These are phyloP conservation scores for Vulpes ferrilata DNA, from an alignment of 2,113 vertebrate species.

Conservation along the genomic window DNA sequence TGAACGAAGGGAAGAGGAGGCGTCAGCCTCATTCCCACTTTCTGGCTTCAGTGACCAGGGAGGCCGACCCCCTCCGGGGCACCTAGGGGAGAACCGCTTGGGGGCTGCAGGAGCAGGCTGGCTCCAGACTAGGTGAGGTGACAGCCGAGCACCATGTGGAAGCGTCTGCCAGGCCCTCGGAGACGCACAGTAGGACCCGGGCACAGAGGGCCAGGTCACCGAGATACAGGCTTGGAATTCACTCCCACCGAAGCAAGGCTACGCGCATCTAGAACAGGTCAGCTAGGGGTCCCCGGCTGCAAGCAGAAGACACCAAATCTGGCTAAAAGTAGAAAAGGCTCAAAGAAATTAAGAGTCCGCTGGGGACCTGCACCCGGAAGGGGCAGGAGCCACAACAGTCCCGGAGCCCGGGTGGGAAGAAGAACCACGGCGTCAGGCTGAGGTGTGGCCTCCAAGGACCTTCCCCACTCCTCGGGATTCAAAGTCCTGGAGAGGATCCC, in stretches of 20 bases:
- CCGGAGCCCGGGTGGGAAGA: background rate
- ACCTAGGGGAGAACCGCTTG: background rate
- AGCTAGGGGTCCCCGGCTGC: background rate
- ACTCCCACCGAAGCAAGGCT: background rate
- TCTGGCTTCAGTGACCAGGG: background rate
- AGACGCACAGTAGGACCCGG: background rate
- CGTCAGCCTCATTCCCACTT: background rate
- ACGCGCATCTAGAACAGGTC: background rate
- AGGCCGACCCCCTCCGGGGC: background rate
- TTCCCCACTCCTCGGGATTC: background rate
- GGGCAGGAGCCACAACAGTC: background rate
- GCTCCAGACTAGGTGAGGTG: background rate
- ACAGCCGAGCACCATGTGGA: background rate
- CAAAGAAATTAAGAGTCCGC: background rate
- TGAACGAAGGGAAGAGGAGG: background rate
- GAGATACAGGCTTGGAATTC: background rate
- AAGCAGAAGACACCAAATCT: background rate
- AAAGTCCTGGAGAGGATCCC: background rate
- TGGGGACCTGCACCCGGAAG: background rate
- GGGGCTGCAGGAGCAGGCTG: background rate
- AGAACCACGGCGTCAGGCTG: background rate
- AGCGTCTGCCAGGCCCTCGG: background rate
- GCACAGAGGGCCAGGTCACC: background rate
- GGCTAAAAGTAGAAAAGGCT: background rate
- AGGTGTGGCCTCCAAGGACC: background rate